Evolutionary conservation across 2,888 invertebrate genomes (phyloP), one percentile per base, ranked within the genome.

Genomic region (Dermolepida albohirtum): DNA sequence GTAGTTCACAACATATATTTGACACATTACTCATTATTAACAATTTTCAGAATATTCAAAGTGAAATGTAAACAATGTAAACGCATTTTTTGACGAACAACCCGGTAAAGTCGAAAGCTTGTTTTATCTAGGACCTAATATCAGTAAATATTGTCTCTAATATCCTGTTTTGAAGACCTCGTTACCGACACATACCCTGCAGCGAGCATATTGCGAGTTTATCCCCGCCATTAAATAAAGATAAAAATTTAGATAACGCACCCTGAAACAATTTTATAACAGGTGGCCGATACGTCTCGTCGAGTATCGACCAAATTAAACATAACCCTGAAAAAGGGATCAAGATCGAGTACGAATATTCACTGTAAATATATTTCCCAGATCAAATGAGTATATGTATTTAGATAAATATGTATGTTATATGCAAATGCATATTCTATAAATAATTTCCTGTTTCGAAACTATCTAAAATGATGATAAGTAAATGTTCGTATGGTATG

Each of bases 171-270:
- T 52, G 29, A 52, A 52, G 51, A 52, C 12, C 14, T 52, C 12
- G 51, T 52, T 52, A 39, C 34, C 29, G 14, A 52, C 29, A 52
- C 14, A 34, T 12, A 29, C 51, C 11, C 27, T 51, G 29, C n/a
- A 29, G 39, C 14, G 14, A 29, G 51, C 51, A 34, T 52, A 52
- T 14, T 29, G 29, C 34, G 29, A 52, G 51, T 52, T 52, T 52
- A 52, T 52, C 51, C 51, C 51, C 51, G 14, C n/a, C 51, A 52
- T 52, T 34, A 52, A 47, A 47, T 47, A 47, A 47, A 62, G 62
- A 62, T 62, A 62, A 62, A 62, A 44, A 44, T 62, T 44, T 34
- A 47, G 62, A 62, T 62, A 62, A 62, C 44, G 44, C 29, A 62
- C 62, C 62, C 62, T 44, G 62, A 27, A 62, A 62, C 47, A 44